Conservation (phyloP, 1,140 invertebrate genomes). For the Caenorhabditis tropicalis region DNA sequence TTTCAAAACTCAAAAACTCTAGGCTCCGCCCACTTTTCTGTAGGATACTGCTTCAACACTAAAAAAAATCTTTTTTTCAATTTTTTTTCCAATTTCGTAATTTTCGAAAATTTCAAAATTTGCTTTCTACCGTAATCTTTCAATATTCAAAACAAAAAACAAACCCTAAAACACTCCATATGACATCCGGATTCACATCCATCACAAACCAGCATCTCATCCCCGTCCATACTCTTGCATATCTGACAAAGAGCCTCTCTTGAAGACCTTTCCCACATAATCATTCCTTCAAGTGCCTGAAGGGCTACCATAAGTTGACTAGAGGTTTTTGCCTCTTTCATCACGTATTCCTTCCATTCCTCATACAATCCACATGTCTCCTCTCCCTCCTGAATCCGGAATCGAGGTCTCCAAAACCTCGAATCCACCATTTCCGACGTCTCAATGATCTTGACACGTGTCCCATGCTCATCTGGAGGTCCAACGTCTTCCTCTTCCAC, state of each 20-base stretch:
- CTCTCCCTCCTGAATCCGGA: not conserved
- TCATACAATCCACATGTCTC: not conserved
- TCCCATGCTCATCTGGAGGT: not conserved
- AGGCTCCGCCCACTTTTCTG: too few species aligned
- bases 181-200: conserved; percentile 47
- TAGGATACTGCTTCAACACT: too few species aligned
- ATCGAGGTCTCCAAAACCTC: not conserved
- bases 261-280: conserved; percentile 47
- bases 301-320: conserved; percentile 46
- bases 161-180: conserved; percentile 49
- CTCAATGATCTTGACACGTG: not conserved
- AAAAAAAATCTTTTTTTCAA: too few species aligned
- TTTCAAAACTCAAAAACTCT: too few species aligned
- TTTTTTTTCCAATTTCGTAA: too few species aligned
- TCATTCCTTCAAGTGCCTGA: conserved; percentile 39
- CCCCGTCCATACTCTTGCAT: conserved; percentile 28
- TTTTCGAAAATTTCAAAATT: too few species aligned
- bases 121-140: too few species aligned
- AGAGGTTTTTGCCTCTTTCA: not conserved
- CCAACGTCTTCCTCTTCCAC: conserved; percentile 4
- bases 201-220: conserved; percentile 49
- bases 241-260: conserved; percentile 45
- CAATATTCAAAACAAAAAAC: too few species aligned
- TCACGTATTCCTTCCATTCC: conserved; percentile 17
- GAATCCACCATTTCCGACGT: conserved; percentile 17